Percentiles rank a stretch among this genome's conserved stretches.
Conservation (phyloP, 2,113 vertebrate genomes). For the Zeus faber region DNA sequence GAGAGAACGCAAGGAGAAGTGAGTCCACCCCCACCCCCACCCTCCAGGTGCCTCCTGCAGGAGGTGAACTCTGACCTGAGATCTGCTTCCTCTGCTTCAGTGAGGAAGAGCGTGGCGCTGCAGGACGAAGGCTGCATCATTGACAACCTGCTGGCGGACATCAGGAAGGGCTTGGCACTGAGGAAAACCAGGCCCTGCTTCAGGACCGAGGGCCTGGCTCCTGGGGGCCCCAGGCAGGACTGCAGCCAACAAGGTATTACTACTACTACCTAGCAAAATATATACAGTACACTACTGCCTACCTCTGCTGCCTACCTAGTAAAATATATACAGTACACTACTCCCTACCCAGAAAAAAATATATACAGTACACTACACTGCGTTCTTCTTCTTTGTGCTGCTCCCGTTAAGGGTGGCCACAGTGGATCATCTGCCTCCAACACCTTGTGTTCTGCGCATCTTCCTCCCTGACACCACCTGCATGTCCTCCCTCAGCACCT, state of each 20-base stretch:
- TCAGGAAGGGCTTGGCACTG: slow-evolving; percentile 40
- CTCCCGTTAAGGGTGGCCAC: too few species aligned
- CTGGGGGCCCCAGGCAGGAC: neutral
- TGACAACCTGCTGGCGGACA: slow-evolving; percentile 53
- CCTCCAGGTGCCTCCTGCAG: neutral
- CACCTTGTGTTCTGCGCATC: too few species aligned
- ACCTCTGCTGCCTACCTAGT: too few species aligned
- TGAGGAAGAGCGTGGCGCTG: slow-evolving; percentile 13
- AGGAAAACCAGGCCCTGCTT: slow-evolving; percentile 17
- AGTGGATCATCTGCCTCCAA: too few species aligned
- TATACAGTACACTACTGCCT: too few species aligned
- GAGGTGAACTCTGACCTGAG: neutral
- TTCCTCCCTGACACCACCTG: too few species aligned
- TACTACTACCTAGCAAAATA: too few species aligned
- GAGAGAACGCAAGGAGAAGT: neutral
- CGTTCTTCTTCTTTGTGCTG: too few species aligned
- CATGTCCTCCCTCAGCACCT: too few species aligned
- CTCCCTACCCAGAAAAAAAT: neutral
- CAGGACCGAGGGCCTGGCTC: neutral
- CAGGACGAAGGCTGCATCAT: slow-evolving; percentile 40
- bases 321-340: too few species aligned
- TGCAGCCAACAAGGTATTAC: neutral
- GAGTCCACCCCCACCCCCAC: neutral
- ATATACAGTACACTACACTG: neutral
- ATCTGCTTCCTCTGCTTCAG: slow-evolving; percentile 23